phyloP scores from a whole-genome alignment of 2,797 vertebrate species.

The Muscicapa striata region DNA sequence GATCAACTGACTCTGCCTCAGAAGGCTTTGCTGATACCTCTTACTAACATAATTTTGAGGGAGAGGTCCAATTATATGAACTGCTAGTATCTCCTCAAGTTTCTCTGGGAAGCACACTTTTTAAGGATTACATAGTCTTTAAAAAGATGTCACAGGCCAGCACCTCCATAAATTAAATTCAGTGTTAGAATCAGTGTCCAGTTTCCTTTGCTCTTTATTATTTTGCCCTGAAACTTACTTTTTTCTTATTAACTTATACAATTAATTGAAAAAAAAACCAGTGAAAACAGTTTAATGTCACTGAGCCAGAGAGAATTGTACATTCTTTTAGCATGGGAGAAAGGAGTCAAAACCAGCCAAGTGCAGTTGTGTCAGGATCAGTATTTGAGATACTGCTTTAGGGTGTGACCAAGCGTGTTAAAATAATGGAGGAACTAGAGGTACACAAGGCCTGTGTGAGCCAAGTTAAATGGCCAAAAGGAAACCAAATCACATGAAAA shows the following conservation, averaged over 20 bases:
- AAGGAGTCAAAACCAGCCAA: not conserved
- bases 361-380: not conserved
- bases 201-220: slow-evolving; percentile 40
- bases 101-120: not conserved
- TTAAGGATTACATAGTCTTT: not conserved
- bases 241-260: slow-evolving; percentile 1
- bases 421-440: not conserved
- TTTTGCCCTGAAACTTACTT: slow-evolving; percentile 42
- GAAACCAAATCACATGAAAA: not conserved
- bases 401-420: not conserved
- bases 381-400: not conserved
- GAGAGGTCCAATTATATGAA: not conserved
- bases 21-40: not conserved
- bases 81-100: not conserved
- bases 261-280: not conserved
- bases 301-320: not conserved
- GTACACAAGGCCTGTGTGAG: not conserved
- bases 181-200: not conserved
- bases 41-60: not conserved
- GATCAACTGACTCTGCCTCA: not conserved
- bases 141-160: slow-evolving; percentile 35
- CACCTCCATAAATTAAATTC: slow-evolving; percentile 54
- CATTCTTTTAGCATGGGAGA: not conserved
- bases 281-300: not conserved
- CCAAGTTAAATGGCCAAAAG: not conserved